Evolutionary conservation across 2,797 vertebrate species (phyloP).

Genomic region (Pitangus sulphuratus): DNA sequence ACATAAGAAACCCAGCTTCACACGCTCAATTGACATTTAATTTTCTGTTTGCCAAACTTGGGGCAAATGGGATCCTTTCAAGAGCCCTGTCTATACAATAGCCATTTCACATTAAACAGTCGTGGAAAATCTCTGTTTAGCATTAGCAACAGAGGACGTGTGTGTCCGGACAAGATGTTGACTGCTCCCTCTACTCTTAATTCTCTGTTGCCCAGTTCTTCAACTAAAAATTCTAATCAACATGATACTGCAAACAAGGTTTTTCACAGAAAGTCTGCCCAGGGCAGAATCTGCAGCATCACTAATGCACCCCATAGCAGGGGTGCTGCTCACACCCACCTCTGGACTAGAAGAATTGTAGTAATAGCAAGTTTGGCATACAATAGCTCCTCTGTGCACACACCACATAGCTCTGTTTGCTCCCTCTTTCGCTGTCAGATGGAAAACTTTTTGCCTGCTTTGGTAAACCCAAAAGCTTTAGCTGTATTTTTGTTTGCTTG

Average conservation of each 20-base stretch:
- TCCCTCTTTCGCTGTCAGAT: not conserved
- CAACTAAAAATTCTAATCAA: not conserved
- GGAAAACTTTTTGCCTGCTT: not conserved
- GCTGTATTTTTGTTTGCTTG: not conserved
- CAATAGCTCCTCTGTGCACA: not conserved
- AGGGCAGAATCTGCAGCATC: rapidly evolving
- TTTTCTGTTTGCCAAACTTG: not conserved
- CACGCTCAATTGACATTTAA: not conserved
- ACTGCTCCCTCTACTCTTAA: not conserved
- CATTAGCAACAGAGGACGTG: not conserved
- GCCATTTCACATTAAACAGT: not conserved
- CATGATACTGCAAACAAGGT: not conserved
- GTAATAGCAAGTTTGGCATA: not conserved
- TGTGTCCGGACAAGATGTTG: not conserved
- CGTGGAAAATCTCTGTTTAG: not conserved
- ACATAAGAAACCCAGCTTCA: not conserved
- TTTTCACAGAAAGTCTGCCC: not conserved
- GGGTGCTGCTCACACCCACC: not conserved
- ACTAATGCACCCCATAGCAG: rapidly evolving
- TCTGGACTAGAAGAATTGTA: rapidly evolving
- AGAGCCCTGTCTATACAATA: not conserved
- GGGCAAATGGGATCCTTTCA: not conserved
- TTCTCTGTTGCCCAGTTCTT: not conserved
- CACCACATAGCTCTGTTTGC: not conserved
- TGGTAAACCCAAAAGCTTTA: not conserved